Base-by-base conservation (phyloP, 2,888 invertebrate species). In the Hartigia nigra region DNA sequence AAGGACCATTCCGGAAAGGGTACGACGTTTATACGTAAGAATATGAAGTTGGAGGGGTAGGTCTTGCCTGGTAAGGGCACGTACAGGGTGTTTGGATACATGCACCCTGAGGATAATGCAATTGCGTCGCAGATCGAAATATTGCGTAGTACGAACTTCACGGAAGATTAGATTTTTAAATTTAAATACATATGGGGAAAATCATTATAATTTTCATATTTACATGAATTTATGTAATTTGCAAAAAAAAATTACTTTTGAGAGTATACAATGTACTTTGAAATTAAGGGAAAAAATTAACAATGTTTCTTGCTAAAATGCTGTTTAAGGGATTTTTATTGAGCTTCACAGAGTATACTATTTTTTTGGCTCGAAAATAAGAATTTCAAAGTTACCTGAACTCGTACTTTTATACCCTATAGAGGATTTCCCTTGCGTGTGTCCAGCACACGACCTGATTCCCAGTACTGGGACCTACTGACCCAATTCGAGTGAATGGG, bases 391-490 rank as follows among this genome's bases (percentile, higher is more conserved):
- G 9, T 81, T 87, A 83, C 82, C 82, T 82, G 82, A 70, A 55
- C 55, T 0, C 55, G 39, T 34, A 77, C 81, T 69, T 85, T 85
- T 83, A 82, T 85, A 79, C 80, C 82, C 72, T 55, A 23, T 55
- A 55, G 23, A 55, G 23, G 9, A 81, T 82, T 87, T 84, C 80
- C 76, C 79, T 83, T 84, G 83, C 89, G 86, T 87, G 86, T 85
- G 90, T 86, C 86, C 84, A 86, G 85, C 87, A 89, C 87, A 88
- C 87, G 90, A 88, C 90, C 87, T 82, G 81, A 86, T 89, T 88
- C 86, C 82, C 86, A 86, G 81, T 70, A 39, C 32, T 74, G 74
- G 80, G 82, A 79, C 84, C 85, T 80, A 82, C 84, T 88, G 87
- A 87, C 87, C 87, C 82, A 87, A 88, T 88, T 90, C 80, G 55